Base-by-base conservation (phyloP, 1,140 invertebrate genomes). In the Steinernema feltiae region DNA sequence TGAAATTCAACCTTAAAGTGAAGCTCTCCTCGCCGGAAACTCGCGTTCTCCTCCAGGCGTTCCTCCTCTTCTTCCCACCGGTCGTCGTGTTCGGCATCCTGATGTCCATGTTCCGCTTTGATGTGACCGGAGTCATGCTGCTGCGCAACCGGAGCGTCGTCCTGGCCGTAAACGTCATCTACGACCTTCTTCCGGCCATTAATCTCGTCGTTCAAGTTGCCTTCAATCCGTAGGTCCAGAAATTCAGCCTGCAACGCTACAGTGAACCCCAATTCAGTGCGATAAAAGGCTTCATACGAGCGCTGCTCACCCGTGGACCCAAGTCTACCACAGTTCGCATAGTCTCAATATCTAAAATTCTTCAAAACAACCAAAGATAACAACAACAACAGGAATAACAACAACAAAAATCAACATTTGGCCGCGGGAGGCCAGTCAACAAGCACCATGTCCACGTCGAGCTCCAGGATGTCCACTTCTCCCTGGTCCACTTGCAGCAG, bases 361-460 rank as follows among this genome's bases (percentile, higher is more conserved):
- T 41, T 41, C 35, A 41, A 41, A 41, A 41, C 35, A n/a, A n/a
- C n/a, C n/a, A n/a, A n/a, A n/a, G n/a, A n/a, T n/a, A n/a, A n/a
- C n/a, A n/a, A n/a, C n/a, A n/a, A n/a, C n/a, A n/a, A n/a, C n/a
- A n/a, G n/a, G n/a, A n/a, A n/a, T n/a, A n/a, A n/a, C n/a, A n/a
- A n/a, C n/a, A n/a, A n/a, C n/a, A n/a, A n/a, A n/a, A n/a, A n/a
- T n/a, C n/a, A n/a, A n/a, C n/a, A n/a, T n/a, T n/a, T n/a, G n/a
- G n/a, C n/a, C n/a, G 35, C 53, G 31, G 82, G 82, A 27, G 86
- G 87, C 84, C 85, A 87, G 35, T 83, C 79, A n/a, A 85, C 74
- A 74, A 86, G 81, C 35, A 87, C 84, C 32, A 84, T 87, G 73
- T 84, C 84, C 3, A 89, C 89, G 85, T 89, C 89, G n/a, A 89